Evolutionary conservation across 2,888 invertebrate species (phyloP).

Genomic region (Busseola fusca): DNA sequence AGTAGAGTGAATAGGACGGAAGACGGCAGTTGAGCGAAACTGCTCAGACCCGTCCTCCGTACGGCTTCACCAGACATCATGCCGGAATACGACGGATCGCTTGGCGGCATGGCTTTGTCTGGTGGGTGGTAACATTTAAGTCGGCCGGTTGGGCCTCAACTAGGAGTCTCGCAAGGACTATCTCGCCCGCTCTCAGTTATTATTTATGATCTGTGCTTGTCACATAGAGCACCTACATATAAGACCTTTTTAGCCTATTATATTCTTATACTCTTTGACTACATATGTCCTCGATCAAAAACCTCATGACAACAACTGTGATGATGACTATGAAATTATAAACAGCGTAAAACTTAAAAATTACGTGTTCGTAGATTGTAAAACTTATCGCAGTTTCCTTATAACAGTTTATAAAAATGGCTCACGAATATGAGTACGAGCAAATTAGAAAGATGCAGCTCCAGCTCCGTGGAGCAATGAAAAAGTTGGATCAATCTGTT

Average conservation of each 20-base stretch:
- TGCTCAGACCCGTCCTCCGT: no score
- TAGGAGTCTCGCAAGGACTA: neutral
- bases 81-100: no score
- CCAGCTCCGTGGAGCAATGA: neutral
- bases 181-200: neutral
- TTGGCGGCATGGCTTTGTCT: no score
- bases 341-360: neutral
- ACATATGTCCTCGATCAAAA: neutral
- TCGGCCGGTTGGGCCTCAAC: neutral
- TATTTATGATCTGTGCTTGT: slow-evolving; percentile 1
- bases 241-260: no score
- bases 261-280: no score
- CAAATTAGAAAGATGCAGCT: neutral
- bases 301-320: neutral
- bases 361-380: neutral
- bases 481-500: rapidly evolving
- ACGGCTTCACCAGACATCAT: no score
- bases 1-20: no score
- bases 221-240: no score
- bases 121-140: no score
- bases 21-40: no score
- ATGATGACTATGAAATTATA: neutral
- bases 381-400: neutral
- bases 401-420: neutral
- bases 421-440: neutral